phyloP scores from a whole-genome alignment of 1,140 invertebrate species.

The Eueides isabella region DNA sequence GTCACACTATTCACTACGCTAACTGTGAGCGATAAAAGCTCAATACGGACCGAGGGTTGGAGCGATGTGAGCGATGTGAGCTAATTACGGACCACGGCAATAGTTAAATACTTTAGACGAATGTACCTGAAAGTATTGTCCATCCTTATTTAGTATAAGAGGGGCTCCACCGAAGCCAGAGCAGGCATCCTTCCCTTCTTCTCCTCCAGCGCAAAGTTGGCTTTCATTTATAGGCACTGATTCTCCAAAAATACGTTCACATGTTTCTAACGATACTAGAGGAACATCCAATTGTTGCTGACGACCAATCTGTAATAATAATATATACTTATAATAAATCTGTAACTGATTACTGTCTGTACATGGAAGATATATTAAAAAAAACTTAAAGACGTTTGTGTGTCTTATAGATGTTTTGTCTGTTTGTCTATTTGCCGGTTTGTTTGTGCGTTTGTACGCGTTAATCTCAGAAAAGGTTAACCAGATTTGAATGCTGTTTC shows the following conservation, averaged over 20 bases:
- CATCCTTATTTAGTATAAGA: conserved; percentile 83
- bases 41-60: too few relatives aligned
- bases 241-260: conserved; percentile 81
- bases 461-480: too few relatives aligned
- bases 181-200: conserved; percentile 85
- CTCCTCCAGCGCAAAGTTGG: conserved; percentile 87
- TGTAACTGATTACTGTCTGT: conserved; percentile 40
- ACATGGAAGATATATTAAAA: too few relatives aligned
- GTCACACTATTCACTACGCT: too few relatives aligned
- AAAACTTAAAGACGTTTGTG: too few relatives aligned
- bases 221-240: conserved; percentile 83
- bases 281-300: conserved; percentile 83
- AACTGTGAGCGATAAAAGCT: too few relatives aligned
- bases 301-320: conserved; percentile 54
- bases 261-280: conserved; percentile 79
- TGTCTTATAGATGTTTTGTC: too few relatives aligned
- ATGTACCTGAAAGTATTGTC: conserved; percentile 83
- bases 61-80: too few relatives aligned
- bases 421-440: too few relatives aligned
- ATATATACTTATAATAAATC: background rate
- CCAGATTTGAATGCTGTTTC: too few relatives aligned
- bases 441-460: too few relatives aligned
- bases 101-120: background rate
- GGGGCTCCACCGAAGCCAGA: conserved; percentile 88
- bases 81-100: too few relatives aligned